A percentile compares a stretch with the other conserved stretches of the same genome.
phyloP scores from a whole-genome alignment of 2,113 vertebrate species.

The Dascyllus trimaculatus region DNA sequence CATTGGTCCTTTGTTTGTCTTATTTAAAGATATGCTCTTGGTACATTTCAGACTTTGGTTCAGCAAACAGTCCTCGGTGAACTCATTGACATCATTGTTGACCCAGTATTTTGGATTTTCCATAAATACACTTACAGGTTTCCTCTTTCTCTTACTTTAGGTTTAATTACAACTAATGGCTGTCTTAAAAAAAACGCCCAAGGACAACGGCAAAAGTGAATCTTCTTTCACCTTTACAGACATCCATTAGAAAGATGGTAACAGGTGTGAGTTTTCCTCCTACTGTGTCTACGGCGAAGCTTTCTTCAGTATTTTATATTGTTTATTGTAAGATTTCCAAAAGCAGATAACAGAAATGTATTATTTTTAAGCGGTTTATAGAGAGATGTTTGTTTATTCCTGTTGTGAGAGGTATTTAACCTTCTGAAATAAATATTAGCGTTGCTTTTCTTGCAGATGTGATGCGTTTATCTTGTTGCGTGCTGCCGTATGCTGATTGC shows the following conservation, averaged over 20 bases:
- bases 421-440: too few species aligned
- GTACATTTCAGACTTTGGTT: not conserved
- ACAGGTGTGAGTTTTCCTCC: not conserved
- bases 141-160: not conserved
- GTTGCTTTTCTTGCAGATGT: too few species aligned
- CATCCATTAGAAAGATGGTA: not conserved
- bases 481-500: too few species aligned
- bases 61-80: not conserved
- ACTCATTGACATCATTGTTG: not conserved
- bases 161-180: not conserved
- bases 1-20: not conserved
- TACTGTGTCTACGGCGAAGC: not conserved
- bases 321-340: too few species aligned
- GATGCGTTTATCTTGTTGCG: too few species aligned
- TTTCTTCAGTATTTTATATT: not conserved
- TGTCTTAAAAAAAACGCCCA: not conserved
- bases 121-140: not conserved
- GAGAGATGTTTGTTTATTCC: too few species aligned
- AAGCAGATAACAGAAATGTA: too few species aligned
- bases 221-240: not conserved
- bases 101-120: not conserved
- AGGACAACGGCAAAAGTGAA: not conserved
- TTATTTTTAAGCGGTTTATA: too few species aligned
- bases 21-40: not conserved
- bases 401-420: too few species aligned